A percentile compares a stretch with the other conserved stretches of the same genome.
Evolutionary conservation across 2,888 invertebrate genomes (phyloP).

Genomic region (Steromphala cineraria): DNA sequence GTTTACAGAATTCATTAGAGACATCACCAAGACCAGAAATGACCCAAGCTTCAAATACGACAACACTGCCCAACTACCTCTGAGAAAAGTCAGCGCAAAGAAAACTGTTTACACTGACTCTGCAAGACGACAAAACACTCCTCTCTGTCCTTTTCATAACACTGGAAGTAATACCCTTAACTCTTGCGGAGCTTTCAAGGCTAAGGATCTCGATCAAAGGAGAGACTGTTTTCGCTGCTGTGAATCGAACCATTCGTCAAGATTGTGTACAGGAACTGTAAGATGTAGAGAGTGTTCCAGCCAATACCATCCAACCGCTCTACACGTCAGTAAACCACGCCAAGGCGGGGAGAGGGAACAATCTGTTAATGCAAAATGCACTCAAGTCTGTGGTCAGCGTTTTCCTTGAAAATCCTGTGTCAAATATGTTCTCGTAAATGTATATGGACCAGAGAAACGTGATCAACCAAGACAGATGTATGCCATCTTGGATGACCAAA

Average conservation of each 20-base stretch:
- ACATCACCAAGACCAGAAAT: not conserved
- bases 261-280: conserved; percentile 23
- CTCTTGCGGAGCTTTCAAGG: conserved; percentile 25
- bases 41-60: too few species aligned
- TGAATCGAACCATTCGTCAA: conserved; percentile 21
- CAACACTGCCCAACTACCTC: too few species aligned
- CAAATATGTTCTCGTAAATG: conserved; percentile 13
- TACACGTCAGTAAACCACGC: conserved; percentile 4
- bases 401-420: conserved; percentile 26
- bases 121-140: conserved; percentile 22
- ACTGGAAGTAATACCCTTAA: conserved; percentile 23
- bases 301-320: conserved; percentile 24
- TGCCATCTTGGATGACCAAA: conserved; percentile 35
- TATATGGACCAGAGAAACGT: conserved; percentile 9
- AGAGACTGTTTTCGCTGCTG: conserved; percentile 33
- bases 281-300: conserved; percentile 35
- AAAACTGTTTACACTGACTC: too few species aligned
- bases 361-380: not conserved
- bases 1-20: conserved; percentile 38
- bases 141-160: conserved; percentile 32
- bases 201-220: not conserved
- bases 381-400: conserved; percentile 16
- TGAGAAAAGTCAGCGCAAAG: too few species aligned
- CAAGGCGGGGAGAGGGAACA: not conserved
- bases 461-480: conserved; percentile 7